These are phyloP conservation scores for Agrotis exclamationis DNA, from an alignment of 2,888 invertebrate species.

Conservation along the genomic window DNA sequence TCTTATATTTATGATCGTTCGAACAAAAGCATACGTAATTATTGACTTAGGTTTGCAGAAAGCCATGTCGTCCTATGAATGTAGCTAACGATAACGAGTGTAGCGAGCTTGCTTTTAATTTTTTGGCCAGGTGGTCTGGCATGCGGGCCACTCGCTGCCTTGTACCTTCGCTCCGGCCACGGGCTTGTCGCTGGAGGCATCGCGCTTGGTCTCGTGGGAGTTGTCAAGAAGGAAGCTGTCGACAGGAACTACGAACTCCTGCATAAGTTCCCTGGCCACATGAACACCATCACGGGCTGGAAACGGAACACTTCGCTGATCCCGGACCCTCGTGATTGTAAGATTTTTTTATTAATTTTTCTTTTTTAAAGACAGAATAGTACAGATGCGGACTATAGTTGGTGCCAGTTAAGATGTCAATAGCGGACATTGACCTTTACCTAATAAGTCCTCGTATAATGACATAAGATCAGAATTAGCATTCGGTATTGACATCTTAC, in stretches of 20 bases:
- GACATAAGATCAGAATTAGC: no score
- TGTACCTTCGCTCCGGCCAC: slow-evolving; percentile 78
- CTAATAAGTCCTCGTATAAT: no score
- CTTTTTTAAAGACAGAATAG: background rate
- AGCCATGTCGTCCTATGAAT: no score
- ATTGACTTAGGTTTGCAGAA: no score
- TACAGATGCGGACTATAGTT: no score
- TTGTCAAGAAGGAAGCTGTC: slow-evolving; percentile 79
- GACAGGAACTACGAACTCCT: slow-evolving; percentile 66
- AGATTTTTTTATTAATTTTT: background rate
- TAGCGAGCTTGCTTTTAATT: no score
- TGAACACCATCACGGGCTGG: slow-evolving; percentile 72
- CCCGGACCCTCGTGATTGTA: slow-evolving; percentile 79
- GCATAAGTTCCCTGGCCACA: slow-evolving; percentile 65
- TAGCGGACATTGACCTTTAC: no score
- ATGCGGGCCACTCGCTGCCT: slow-evolving; percentile 80
- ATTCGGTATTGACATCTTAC: no score
- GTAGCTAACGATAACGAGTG: no score
- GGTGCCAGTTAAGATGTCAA: no score
- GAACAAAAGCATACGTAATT: no score
- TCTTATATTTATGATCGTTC: no score
- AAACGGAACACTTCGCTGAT: slow-evolving; percentile 71
- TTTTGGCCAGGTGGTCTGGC: slow-evolving; percentile 78
- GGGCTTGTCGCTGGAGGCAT: slow-evolving; percentile 78
- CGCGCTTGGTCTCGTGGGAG: slow-evolving; percentile 72